Percentiles rank a stretch among this genome's conserved stretches.
Conservation (phyloP, 2,113 vertebrate species). For the Onychostruthus taczanowskii region DNA sequence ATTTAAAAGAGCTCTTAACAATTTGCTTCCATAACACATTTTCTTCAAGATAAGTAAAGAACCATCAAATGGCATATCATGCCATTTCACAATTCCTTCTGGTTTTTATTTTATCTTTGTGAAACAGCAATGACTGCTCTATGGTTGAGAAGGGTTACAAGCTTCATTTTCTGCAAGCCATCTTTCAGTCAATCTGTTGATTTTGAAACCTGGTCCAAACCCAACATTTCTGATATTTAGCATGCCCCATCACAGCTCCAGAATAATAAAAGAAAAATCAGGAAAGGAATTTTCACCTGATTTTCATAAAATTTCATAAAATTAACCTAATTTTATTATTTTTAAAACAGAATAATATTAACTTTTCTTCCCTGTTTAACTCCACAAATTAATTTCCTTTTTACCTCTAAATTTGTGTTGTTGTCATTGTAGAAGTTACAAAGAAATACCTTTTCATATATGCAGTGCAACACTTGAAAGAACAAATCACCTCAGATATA, state of each 20-base stretch:
- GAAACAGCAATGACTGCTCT: neutral
- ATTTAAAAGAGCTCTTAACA: neutral
- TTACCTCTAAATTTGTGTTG: neutral
- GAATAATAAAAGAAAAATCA: neutral
- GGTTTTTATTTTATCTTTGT: neutral
- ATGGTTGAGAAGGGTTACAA: neutral
- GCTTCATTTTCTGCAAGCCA: neutral
- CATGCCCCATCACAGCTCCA: neutral
- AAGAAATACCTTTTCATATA: neutral
- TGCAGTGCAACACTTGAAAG: neutral
- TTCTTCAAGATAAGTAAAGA: neutral
- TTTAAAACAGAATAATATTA: neutral
- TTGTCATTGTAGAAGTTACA: neutral
- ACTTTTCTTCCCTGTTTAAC: neutral
- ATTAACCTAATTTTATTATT: neutral
- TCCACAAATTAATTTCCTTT: neutral
- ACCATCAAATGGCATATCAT: too few relatives aligned
- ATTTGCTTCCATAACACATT: neutral
- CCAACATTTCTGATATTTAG: neutral
- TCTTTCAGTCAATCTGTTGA: neutral
- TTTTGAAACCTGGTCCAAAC: neutral
- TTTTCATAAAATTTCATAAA: neutral
- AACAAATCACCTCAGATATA: neutral
- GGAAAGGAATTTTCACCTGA: neutral
- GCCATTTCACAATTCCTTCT: neutral